Evolutionary conservation across 2,113 vertebrate species (phyloP), one percentile per base, ranked within the genome.

Genomic region (Arenaria interpres): DNA sequence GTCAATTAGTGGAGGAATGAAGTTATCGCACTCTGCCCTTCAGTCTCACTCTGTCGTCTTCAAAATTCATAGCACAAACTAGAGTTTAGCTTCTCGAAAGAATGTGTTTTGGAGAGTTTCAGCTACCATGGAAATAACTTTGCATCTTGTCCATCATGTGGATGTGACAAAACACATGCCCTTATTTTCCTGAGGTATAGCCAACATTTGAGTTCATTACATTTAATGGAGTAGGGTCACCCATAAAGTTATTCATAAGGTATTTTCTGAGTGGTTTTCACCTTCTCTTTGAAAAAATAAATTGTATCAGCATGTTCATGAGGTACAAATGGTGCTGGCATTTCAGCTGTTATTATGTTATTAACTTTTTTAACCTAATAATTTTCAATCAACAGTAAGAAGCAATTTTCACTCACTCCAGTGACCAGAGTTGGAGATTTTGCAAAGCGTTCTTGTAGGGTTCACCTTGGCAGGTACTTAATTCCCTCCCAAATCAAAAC

Each of bases 341-440:
- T 97, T 97, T 97, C 69, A 77, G 73, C 91, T 96, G 94, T 97
- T 96, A 95, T 96, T 82, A 91, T 48, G 77, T 83, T 95, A 97
- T 96, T 97, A 97, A 92, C 83, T 92, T 95, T 96, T 96, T 80
- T 90, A 96, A 93, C 92, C 90, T 96, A 89, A 81, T 97, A 95
- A 96, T 97, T 97, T 96, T 91, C 86, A 96, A 83, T 96, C 86
- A 91, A 76, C 66, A 91, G 96, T 76, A 91, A 74, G 80, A 88
- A 97, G 91, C 60, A 93, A 92, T 96, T 96, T 97, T 96, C 96
- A 88, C 72, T 89, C 88, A 64, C 90, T 85, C 85, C 88, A 77
- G 64, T 81, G 85, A 90, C 90, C 83, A 93, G 96, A 92, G 53
- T 8, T 74, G 62, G 79, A 91, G 86, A 93, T 77, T 88, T 69